Percentiles rank a stretch among this genome's conserved stretches.
Conservation (phyloP, 2,113 vertebrate genomes). For the Burhinus oedicnemus region DNA sequence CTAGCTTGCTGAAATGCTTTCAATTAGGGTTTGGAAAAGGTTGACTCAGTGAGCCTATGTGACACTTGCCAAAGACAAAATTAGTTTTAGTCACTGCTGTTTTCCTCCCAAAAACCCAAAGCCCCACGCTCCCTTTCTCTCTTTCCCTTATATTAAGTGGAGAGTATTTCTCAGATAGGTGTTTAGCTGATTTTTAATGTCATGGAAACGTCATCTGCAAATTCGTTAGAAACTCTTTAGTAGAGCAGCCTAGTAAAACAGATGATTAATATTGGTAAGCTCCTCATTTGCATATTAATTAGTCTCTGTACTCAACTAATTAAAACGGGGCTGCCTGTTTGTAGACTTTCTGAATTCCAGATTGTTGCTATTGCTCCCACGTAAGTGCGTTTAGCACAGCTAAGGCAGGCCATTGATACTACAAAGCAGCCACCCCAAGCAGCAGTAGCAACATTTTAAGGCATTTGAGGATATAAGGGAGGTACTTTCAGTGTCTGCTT, state of each 20-base stretch:
- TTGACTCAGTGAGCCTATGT: constrained; percentile 38
- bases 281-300: constrained; percentile 83
- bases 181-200: constrained; percentile 71
- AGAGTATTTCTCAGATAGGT: constrained; percentile 65
- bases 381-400: constrained; percentile 16
- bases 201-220: constrained; percentile 77
- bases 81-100: constrained; percentile 65
- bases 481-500: background rate
- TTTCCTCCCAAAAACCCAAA: constrained; percentile 66
- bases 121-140: background rate
- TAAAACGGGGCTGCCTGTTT: constrained; percentile 70
- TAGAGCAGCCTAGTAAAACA: constrained; percentile 77
- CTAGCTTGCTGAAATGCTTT: constrained; percentile 68
- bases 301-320: constrained; percentile 81
- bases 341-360: constrained; percentile 70
- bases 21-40: constrained; percentile 70
- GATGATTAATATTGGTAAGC: constrained; percentile 82
- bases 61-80: constrained; percentile 72
- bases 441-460: background rate
- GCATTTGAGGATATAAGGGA: background rate
- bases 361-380: constrained; percentile 43
- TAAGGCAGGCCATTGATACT: background rate
- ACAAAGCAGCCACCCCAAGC: background rate
- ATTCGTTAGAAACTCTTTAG: constrained; percentile 75
- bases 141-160: background rate